Conservation (phyloP, 2,888 invertebrate species). For the Adelphocoris suturalis region DNA sequence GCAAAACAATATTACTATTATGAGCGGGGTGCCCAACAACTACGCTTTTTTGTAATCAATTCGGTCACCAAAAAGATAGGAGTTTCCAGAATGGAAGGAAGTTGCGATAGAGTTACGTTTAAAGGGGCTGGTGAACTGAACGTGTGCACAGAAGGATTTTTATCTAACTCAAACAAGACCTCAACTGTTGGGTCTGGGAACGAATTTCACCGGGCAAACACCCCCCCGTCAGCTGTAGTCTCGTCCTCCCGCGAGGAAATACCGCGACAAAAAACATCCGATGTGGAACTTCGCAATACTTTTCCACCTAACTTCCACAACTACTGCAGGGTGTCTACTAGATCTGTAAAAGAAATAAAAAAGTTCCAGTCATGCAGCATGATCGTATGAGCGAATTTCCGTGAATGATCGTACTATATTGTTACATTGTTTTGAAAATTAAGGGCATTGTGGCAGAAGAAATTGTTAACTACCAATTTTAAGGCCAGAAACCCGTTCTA, state of each 20-base stretch:
- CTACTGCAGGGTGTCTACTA: too few species aligned
- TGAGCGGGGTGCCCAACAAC: background rate
- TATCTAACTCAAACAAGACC: slow-evolving; percentile 9
- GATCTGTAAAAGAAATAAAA: too few species aligned
- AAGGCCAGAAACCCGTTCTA: too few species aligned
- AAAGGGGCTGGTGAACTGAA: background rate
- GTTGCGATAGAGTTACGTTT: slow-evolving; percentile 7
- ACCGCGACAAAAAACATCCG: too few species aligned
- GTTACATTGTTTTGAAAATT: too few species aligned
- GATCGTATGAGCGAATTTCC: too few species aligned
- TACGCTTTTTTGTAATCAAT: background rate
- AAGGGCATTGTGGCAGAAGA: too few species aligned
- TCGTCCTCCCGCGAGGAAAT: background rate
- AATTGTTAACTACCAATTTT: too few species aligned
- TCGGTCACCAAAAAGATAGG: background rate
- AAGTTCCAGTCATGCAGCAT: too few species aligned
- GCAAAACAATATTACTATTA: background rate
- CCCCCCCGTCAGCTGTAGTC: background rate
- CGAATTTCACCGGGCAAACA: slow-evolving; percentile 8
- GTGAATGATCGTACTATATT: too few species aligned
- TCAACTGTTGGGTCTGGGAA: background rate
- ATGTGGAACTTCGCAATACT: too few species aligned
- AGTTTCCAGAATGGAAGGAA: slow-evolving; percentile 27
- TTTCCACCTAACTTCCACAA: too few species aligned
- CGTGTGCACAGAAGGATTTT: background rate